Conservation (phyloP, 2,888 invertebrate species). For the Euplagia quadripunctaria region DNA sequence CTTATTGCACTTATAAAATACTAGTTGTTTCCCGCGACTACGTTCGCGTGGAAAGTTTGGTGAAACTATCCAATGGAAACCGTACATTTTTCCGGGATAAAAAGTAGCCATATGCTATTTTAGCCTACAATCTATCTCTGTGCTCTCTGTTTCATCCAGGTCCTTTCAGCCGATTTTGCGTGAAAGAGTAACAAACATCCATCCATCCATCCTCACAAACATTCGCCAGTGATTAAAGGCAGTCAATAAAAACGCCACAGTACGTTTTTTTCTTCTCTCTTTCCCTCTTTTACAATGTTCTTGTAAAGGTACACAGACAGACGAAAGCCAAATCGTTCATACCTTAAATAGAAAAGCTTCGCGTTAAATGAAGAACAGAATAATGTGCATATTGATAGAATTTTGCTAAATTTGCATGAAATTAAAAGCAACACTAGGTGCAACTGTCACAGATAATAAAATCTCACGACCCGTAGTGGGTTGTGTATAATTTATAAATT, state of each 20-base stretch:
- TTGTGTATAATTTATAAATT: slow-evolving; percentile 47
- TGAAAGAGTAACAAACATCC: no score
- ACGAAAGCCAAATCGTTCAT: neutral
- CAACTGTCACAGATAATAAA: slow-evolving; percentile 27
- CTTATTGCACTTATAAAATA: neutral
- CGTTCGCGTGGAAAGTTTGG: no score
- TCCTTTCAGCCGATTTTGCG: no score
- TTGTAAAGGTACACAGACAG: neutral
- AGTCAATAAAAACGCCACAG: neutral
- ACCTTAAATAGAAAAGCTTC: neutral
- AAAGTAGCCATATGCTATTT: no score
- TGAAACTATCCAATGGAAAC: no score
- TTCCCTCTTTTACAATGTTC: neutral
- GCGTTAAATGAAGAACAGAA: neutral
- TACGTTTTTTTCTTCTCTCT: neutral
- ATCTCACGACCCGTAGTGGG: slow-evolving; percentile 41
- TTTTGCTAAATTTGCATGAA: neutral
- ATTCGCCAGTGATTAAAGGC: no score
- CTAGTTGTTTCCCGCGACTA: no score
- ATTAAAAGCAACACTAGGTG: neutral
- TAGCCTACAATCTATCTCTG: no score
- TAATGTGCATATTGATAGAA: neutral
- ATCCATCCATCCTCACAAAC: no score
- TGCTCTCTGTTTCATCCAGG: no score
- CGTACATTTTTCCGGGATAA: no score